These are phyloP conservation scores for Ichneumoninae sp. DNA, from an alignment of 2,888 invertebrate species.

Conservation along the genomic window DNA sequence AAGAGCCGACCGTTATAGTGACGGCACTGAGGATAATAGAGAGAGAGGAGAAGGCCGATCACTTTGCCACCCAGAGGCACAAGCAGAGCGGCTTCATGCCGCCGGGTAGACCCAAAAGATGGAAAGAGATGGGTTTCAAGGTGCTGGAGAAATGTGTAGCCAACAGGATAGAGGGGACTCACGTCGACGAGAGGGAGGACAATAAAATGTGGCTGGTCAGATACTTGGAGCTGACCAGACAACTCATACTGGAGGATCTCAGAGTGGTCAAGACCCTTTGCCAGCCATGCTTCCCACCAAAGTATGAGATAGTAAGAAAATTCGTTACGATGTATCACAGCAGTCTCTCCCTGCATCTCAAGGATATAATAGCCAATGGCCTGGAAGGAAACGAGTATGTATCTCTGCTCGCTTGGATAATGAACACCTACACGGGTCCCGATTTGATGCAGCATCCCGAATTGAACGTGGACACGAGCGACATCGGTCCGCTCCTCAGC, in stretches of 20 bases:
- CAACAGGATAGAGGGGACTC: slow-evolving; percentile 96
- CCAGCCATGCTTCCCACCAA: slow-evolving; percentile 97
- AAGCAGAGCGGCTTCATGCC: slow-evolving; percentile 95
- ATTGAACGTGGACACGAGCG: slow-evolving; percentile 90
- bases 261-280: slow-evolving; percentile 95
- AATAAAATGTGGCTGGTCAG: slow-evolving; percentile 98
- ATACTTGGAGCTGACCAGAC: slow-evolving; percentile 95
- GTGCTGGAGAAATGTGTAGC: slow-evolving; percentile 92
- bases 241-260: slow-evolving; percentile 95
- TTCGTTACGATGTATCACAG: slow-evolving; percentile 98
- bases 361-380: slow-evolving; percentile 94
- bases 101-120: slow-evolving; percentile 96
- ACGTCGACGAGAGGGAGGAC: slow-evolving; percentile 94
- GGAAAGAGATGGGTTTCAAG: slow-evolving; percentile 94
- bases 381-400: slow-evolving; percentile 99
- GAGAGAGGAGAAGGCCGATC: slow-evolving; percentile 97
- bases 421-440: slow-evolving; percentile 94
- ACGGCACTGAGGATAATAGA: slow-evolving; percentile 98
- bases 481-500: slow-evolving; percentile 91
- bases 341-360: slow-evolving; percentile 92
- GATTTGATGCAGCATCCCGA: slow-evolving; percentile 96
- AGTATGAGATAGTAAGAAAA: slow-evolving; percentile 95
- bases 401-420: slow-evolving; percentile 95
- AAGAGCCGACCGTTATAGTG: slow-evolving; percentile 97
- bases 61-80: slow-evolving; percentile 92